A percentile compares a stretch with the other conserved stretches of the same genome.
phyloP scores from a whole-genome alignment of 1,140 invertebrate species.

The Drosophila watanabei region DNA sequence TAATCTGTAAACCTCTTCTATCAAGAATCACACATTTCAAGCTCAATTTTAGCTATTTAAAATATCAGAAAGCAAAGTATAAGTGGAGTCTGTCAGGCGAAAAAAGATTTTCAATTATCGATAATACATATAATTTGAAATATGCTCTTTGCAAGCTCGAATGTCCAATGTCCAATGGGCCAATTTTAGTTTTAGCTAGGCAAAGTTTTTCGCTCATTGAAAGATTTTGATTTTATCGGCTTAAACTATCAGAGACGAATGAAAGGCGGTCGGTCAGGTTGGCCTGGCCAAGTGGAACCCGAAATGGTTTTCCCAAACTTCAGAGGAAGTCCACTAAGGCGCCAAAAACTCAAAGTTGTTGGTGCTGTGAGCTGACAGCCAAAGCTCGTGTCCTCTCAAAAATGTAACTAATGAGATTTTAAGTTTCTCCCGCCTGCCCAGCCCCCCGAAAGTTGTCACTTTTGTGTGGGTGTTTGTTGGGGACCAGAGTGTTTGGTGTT shows the following conservation, averaged over 20 bases:
- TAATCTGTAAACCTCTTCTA: no score
- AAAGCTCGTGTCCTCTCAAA: constrained; percentile 45
- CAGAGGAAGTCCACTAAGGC: neutral
- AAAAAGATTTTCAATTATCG: constrained; percentile 16
- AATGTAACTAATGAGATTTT: constrained; percentile 60
- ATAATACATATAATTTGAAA: constrained; percentile 15
- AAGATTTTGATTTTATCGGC: constrained; percentile 33
- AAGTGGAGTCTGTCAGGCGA: constrained; percentile 4
- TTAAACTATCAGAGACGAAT: constrained; percentile 22
- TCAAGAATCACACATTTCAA: neutral
- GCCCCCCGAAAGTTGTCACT: constrained; percentile 5
- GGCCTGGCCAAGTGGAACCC: constrained; percentile 5
- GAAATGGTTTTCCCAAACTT: neutral
- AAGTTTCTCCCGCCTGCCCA: constrained; percentile 30
- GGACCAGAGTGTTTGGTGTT: constrained; percentile 10
- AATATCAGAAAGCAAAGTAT: neutral
- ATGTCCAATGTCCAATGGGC: neutral
- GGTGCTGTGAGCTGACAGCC: constrained; percentile 27
- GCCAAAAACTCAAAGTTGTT: constrained; percentile 20
- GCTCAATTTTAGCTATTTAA: neutral
- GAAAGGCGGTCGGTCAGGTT: constrained; percentile 13
- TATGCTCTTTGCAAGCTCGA: constrained; percentile 5
- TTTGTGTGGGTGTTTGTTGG: constrained; percentile 19
- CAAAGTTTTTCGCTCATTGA: constrained; percentile 24
- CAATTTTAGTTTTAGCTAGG: constrained; percentile 3